Evolutionary conservation across 1,140 invertebrate genomes (phyloP).

Genomic region (Bombus impatiens): DNA sequence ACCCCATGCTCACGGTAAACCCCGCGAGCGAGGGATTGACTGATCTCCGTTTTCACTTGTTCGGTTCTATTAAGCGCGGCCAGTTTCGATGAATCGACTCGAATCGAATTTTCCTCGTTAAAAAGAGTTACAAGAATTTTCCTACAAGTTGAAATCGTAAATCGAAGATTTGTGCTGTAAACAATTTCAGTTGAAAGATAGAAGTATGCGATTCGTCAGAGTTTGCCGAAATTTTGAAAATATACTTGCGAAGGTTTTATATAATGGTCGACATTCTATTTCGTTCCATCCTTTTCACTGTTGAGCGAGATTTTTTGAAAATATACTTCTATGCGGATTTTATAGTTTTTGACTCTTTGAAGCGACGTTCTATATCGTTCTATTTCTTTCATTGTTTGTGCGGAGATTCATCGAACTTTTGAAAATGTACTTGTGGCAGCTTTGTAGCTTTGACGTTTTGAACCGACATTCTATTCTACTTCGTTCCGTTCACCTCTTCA

Average conservation of each 20-base stretch:
- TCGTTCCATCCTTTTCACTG: background rate
- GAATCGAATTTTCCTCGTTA: constrained; percentile 19
- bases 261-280: background rate
- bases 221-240: no score
- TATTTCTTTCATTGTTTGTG: background rate
- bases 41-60: constrained; percentile 26
- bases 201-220: no score
- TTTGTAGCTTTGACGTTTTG: no score
- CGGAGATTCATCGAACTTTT: background rate
- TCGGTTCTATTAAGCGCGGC: constrained; percentile 11
- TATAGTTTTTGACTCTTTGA: background rate
- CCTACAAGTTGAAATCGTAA: background rate
- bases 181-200: background rate
- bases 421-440: no score
- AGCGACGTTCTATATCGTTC: background rate
- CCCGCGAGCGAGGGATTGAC: background rate
- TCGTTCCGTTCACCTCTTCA: no score
- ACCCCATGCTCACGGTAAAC: background rate
- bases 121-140: background rate
- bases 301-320: background rate
- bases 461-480: no score
- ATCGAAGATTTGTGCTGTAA: background rate
- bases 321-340: background rate
- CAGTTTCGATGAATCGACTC: constrained; percentile 1
- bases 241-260: background rate